Conservation (phyloP, 1,140 invertebrate genomes). For the Drosophila kurseongensis region DNA sequence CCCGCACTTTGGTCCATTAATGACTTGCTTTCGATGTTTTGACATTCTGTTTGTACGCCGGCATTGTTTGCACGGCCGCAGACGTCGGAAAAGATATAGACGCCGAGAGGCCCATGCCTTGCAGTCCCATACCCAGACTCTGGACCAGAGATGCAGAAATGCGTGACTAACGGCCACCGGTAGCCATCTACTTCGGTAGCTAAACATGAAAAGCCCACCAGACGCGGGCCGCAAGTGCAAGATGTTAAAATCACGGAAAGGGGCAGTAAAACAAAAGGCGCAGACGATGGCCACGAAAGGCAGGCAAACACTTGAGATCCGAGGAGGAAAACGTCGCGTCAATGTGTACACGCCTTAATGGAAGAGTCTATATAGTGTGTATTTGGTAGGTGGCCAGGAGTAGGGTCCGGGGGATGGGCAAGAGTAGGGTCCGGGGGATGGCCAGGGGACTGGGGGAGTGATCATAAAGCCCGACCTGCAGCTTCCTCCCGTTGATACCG, state of each 20-base stretch:
- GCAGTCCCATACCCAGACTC: slow-evolving; percentile 17
- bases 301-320: slow-evolving; percentile 76
- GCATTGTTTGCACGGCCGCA: slow-evolving; percentile 63
- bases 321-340: slow-evolving; percentile 63
- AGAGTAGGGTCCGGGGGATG: slow-evolving; percentile 11
- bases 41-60: slow-evolving; percentile 66
- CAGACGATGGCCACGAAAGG: slow-evolving; percentile 67
- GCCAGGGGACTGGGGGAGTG: background rate
- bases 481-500: slow-evolving; percentile 44
- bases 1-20: slow-evolving; percentile 67
- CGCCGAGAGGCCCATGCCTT: slow-evolving; percentile 6
- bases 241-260: slow-evolving; percentile 73
- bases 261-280: slow-evolving; percentile 73
- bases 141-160: slow-evolving; percentile 68
- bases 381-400: slow-evolving; percentile 30
- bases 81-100: slow-evolving; percentile 46
- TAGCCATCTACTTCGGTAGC: slow-evolving; percentile 82
- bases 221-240: slow-evolving; percentile 31
- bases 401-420: slow-evolving; percentile 7
- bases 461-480: slow-evolving; percentile 52
- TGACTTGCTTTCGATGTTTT: slow-evolving; percentile 79
- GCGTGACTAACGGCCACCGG: slow-evolving; percentile 81
- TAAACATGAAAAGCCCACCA: slow-evolving; percentile 70
- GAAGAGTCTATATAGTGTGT: slow-evolving; percentile 64
- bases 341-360: slow-evolving; percentile 81